Percentiles rank a stretch among this genome's conserved stretches.
These are phyloP conservation scores for Rhynchophorus ferrugineus DNA, from an alignment of 1,140 invertebrate species.

Conservation along the genomic window DNA sequence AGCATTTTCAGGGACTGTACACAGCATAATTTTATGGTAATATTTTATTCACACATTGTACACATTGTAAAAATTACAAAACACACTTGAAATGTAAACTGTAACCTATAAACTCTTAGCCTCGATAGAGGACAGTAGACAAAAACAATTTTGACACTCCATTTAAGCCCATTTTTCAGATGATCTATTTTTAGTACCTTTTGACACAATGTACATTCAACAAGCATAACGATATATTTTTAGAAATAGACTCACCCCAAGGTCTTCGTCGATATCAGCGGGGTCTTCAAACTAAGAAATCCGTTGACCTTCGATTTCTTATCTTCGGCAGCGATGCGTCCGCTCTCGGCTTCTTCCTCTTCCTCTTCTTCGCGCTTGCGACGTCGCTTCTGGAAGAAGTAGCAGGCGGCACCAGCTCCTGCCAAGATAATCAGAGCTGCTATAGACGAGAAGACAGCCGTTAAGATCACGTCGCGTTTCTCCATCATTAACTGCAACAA, in stretches of 20 bases:
- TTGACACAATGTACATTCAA: no score
- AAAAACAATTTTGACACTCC: no score
- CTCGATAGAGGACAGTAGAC: no score
- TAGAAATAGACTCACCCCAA: conserved; percentile 59
- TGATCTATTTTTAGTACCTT: no score
- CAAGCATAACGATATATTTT: no score
- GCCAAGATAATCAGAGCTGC: conserved; percentile 43
- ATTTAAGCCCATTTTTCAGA: no score
- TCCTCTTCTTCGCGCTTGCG: conserved; percentile 39
- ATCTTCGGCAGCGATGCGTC: conserved; percentile 28
- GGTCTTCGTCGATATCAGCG: conserved; percentile 59
- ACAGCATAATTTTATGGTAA: no score
- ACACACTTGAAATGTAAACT: no score
- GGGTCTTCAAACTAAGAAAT: conserved; percentile 69
- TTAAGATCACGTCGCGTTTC: conserved; percentile 45
- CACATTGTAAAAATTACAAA: no score
- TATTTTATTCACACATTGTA: no score
- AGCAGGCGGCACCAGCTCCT: conserved; percentile 41
- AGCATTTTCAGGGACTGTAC: no score
- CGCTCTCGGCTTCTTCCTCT: conserved; percentile 29
- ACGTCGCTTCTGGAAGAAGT: conserved; percentile 40
- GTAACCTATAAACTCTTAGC: no score
- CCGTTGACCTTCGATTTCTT: conserved; percentile 51
- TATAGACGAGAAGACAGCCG: conserved; percentile 43
- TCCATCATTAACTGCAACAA: conserved; percentile 45